Conservation (phyloP, 2,113 vertebrate genomes). For the Chaenogobius annularis region DNA sequence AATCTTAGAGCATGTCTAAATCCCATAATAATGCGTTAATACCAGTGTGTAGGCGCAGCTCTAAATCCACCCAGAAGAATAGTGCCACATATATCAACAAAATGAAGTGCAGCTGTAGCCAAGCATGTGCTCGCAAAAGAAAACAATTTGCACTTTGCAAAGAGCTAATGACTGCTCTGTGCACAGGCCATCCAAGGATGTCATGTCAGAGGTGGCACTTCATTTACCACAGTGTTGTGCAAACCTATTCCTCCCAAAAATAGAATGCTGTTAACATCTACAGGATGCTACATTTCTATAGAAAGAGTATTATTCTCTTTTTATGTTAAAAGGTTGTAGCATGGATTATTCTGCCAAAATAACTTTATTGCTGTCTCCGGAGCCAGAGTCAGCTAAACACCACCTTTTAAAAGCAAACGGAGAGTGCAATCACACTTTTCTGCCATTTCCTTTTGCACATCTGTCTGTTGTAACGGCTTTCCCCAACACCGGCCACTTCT, state of each 20-base stretch:
- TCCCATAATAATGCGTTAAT: conserved; percentile 2
- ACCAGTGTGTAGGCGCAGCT: background rate
- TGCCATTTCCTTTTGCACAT: too few species aligned
- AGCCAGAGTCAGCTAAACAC: conserved; percentile 7
- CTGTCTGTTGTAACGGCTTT: conserved; percentile 45
- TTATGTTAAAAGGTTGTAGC: background rate
- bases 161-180: background rate
- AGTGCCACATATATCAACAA: conserved; percentile 1
- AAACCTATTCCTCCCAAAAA: background rate
- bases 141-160: background rate
- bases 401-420: conserved; percentile 27
- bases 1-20: conserved; percentile 11
- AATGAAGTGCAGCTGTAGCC: background rate
- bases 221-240: background rate
- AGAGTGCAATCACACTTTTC: conserved; percentile 1
- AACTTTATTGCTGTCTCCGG: background rate
- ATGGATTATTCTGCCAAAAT: conserved; percentile 5
- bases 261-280: background rate
- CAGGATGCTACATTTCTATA: background rate
- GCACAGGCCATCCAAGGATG: background rate
- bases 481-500: conserved; percentile 20
- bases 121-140: background rate
- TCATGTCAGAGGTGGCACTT: background rate
- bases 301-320: background rate
- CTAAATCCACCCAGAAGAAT: background rate